Conservation (phyloP, 2,113 vertebrate species). For the Nothobranchius kuhntae region DNA sequence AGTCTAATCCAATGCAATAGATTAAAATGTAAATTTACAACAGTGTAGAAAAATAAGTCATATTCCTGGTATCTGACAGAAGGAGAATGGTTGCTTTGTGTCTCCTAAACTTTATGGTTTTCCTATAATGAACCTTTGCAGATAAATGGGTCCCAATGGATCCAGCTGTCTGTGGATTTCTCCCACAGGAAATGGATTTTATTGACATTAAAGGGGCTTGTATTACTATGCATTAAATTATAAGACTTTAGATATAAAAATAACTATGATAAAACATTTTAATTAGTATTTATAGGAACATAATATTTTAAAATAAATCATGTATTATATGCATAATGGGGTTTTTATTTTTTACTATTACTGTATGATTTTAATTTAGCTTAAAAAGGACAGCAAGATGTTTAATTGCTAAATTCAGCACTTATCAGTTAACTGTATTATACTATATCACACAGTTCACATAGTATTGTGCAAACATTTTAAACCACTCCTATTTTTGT, state of each 20-base stretch:
- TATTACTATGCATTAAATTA: slow-evolving; percentile 30
- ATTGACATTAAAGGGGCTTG: slow-evolving; percentile 26
- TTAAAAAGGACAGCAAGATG: background rate
- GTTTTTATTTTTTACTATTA: no score
- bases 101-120: slow-evolving; percentile 30
- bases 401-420: background rate
- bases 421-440: no score
- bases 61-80: slow-evolving; percentile 45
- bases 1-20: slow-evolving; percentile 29
- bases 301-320: background rate
- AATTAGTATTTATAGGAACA: background rate
- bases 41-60: slow-evolving; percentile 59
- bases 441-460: background rate
- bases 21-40: slow-evolving; percentile 52
- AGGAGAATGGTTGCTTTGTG: slow-evolving; percentile 36
- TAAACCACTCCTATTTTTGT: background rate
- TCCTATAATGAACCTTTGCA: slow-evolving; percentile 15
- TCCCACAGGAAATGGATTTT: slow-evolving; percentile 28
- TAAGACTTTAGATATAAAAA: slow-evolving; percentile 62
- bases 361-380: background rate
- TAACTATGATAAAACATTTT: slow-evolving; percentile 50
- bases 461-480: background rate
- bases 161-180: slow-evolving; percentile 5
- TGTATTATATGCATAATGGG: no score
- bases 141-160: background rate